Base-by-base conservation (phyloP, 2,113 vertebrate species). In the Ancistrus triradiatus region DNA sequence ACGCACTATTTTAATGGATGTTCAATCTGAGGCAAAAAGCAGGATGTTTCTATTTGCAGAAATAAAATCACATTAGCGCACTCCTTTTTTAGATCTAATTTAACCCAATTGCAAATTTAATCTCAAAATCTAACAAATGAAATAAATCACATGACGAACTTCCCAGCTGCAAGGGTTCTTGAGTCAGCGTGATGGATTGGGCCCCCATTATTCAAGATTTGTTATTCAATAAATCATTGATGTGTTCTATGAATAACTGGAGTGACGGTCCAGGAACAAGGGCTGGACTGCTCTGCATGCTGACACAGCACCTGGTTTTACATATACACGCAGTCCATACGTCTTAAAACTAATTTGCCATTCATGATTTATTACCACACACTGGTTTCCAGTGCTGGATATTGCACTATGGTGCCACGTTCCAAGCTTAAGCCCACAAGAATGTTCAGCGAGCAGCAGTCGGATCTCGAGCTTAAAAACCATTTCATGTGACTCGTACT, bases 211-310 rank as follows among this genome's bases (percentile, higher is more conserved):
- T 81, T 82, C 77, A 75, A 72, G 43, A 84, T 85, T 82, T 82
- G 80, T 83, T 82, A 84, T 84, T 87, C 82, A 83, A 86, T 88
- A 86, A 87, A 87, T 87, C 85, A 86, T 86, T 86, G 80, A 88
- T 84, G 76, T 70, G 64, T 57, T 80, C 82, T 81, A 80, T 86
- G 85, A 86, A 86, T 84, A 86, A 81, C 76, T 40, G 33, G 53
- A 61, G 58, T 81, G 79, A 82, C 68, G 80, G 82, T 82, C 78
- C 79, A 51, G 73, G 52, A 75, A 72, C 59, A 47, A 62, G 71
- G 67, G 35, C 27, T 63, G 52, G 67, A 75, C 48, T 49, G 56
- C 62, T 66, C 15, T 27, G 25, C 63, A 42, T 78, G 85, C 81
- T 84, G 84, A 86, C 76, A 77, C 83, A 80, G 83, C 85, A 42